Evolutionary conservation across 2,797 vertebrate genomes (phyloP).

Genomic region (Falco cherrug): DNA sequence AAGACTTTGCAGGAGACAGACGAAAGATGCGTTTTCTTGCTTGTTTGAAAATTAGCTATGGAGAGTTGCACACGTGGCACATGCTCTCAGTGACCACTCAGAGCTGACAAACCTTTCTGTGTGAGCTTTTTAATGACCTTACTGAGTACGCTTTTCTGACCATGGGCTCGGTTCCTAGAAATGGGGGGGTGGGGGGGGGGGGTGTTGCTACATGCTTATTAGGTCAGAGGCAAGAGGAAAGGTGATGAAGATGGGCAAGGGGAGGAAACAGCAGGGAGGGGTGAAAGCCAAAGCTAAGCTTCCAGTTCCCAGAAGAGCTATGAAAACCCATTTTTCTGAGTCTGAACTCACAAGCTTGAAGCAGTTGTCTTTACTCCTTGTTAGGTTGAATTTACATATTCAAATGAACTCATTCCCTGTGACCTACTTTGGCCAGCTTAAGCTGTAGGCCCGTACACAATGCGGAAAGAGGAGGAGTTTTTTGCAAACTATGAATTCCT

Average conservation of each 20-base stretch:
- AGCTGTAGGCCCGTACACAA: neutral
- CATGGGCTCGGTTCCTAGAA: neutral
- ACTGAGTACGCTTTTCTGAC: neutral
- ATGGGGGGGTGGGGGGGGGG: too few species aligned
- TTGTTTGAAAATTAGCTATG: neutral
- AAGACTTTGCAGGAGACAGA: neutral
- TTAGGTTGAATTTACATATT: neutral
- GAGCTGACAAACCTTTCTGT: neutral
- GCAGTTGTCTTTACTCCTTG: neutral
- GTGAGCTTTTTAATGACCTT: neutral
- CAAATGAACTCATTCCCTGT: neutral
- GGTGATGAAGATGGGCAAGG: neutral
- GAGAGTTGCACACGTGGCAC: neutral
- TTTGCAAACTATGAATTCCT: neutral
- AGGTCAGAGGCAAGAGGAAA: neutral
- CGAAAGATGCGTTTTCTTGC: neutral
- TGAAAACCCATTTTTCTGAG: neutral
- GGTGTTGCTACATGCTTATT: neutral
- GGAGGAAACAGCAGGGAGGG: neutral
- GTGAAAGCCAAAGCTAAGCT: neutral
- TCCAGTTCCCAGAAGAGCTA: neutral
- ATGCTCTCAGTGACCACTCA: neutral
- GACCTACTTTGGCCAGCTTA: conserved; percentile 16
- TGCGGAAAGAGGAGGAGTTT: neutral
- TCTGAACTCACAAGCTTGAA: neutral